Conservation (phyloP, 2,888 invertebrate genomes). For the Microchrysa polita region DNA sequence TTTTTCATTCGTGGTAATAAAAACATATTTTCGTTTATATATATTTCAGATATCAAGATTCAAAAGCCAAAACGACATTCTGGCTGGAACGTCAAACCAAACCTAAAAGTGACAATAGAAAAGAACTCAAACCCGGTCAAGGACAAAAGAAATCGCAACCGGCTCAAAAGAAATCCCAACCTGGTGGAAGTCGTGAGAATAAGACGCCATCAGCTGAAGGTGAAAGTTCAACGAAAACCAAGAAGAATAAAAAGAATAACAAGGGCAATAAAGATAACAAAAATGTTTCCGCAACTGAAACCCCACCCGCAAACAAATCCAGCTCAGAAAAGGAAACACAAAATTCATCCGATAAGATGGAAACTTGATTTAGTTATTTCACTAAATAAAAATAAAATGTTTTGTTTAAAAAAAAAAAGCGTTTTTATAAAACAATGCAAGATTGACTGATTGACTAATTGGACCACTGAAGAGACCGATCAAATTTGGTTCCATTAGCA, state of each 20-base stretch:
- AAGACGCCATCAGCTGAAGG: constrained; percentile 19
- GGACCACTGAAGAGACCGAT: too few relatives aligned
- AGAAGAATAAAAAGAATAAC: constrained; percentile 2
- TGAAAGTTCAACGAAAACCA: constrained; percentile 18
- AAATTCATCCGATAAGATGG: constrained; percentile 2
- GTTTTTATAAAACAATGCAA: too few relatives aligned
- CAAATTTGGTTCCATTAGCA: too few relatives aligned
- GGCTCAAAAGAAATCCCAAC: constrained; percentile 13
- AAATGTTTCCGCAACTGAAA: too few relatives aligned
- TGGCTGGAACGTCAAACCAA: constrained; percentile 51
- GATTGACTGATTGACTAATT: too few relatives aligned
- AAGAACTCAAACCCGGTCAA: not conserved
- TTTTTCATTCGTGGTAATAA: too few relatives aligned
- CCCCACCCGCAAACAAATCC: too few relatives aligned
- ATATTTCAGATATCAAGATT: constrained; percentile 57
- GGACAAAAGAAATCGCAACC: not conserved
- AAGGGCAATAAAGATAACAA: constrained; percentile 7
- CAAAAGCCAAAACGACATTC: constrained; percentile 58
- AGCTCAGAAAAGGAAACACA: too few relatives aligned
- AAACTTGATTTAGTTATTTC: not conserved
- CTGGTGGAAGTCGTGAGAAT: constrained; percentile 43
- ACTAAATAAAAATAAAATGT: too few relatives aligned
- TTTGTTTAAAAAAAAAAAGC: too few relatives aligned
- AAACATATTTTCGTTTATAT: too few relatives aligned
- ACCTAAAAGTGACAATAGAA: not conserved